These are phyloP conservation scores for Lymantria monacha DNA, from an alignment of 2,888 invertebrate genomes.

Conservation along the genomic window DNA sequence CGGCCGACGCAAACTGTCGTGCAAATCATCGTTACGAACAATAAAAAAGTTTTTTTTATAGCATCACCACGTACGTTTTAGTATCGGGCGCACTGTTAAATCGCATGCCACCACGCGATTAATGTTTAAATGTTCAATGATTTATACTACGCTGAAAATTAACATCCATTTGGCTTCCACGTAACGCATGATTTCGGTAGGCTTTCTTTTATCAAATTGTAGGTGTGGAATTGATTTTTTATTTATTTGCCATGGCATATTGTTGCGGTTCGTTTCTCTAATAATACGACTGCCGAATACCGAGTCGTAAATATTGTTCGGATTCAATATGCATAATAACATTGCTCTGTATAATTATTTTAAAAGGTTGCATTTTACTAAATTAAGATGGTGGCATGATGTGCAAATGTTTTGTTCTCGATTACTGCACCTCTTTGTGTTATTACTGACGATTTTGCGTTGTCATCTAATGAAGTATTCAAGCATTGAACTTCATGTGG, in stretches of 20 bases:
- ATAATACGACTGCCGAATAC: too few species aligned
- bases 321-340: too few species aligned
- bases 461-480: slow-evolving; percentile 79
- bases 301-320: slow-evolving; percentile 4
- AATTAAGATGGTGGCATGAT: slow-evolving; percentile 35
- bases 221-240: slow-evolving; percentile 13
- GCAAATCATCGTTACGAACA: slow-evolving; percentile 51
- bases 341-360: too few species aligned
- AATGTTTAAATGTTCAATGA: slow-evolving; percentile 46
- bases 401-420: slow-evolving; percentile 52
- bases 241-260: background rate
- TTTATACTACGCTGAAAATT: slow-evolving; percentile 41
- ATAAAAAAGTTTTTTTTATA: slow-evolving; percentile 42
- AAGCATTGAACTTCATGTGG: slow-evolving; percentile 41
- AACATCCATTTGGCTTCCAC: slow-evolving; percentile 29
- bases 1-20: slow-evolving; percentile 46
- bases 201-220: slow-evolving; percentile 12
- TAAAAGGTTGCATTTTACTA: slow-evolving; percentile 3
- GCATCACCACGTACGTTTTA: slow-evolving; percentile 34
- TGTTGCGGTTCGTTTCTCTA: background rate
- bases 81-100: slow-evolving; percentile 46
- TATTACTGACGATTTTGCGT: slow-evolving; percentile 55
- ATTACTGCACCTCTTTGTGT: slow-evolving; percentile 52
- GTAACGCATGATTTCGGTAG: slow-evolving; percentile 29
- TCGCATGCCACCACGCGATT: slow-evolving; percentile 50